Evolutionary conservation across 2,888 invertebrate species (phyloP), one percentile per base, ranked within the genome.

Genomic region (Rotaria macrura): DNA sequence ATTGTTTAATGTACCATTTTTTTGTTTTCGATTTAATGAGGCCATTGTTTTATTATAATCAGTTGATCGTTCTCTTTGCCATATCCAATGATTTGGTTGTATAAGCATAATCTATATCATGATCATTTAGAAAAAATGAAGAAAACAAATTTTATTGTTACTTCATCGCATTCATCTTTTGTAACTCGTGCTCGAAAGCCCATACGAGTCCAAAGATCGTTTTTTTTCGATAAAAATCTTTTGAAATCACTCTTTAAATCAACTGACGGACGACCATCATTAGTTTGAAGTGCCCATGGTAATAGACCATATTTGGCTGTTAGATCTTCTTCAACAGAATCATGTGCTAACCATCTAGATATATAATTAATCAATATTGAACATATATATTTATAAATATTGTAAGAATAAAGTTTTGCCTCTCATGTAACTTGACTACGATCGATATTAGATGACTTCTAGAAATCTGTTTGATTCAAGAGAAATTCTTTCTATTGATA

Each of bases 81-180:
- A 79, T n/a, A 79, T 25, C 79, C 79, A 79, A 79, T 79, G 79
- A n/a, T 79, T 40, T 25, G 79, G 79, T n/a, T 43, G 79, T n/a
- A 79, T n/a, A 40, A 79, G 43, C 25, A 79, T 79, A 14, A 79
- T 25, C 79, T 79, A n/a, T 43, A 20, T 23, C 4, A 54, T 52
- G 23, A 14, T 47, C 23, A 23, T 52, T 52, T 6, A 52, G 23
- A 23, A 23, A 1, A 52, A 52, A 23, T 23, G 20, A 6, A 20
- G 5, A 52, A 52, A 0, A 52, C 0, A 23, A 52, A 7, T 5
- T n/a, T 17, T 12, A 14, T 65, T 29, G 5, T 65, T 79, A 79
- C 79, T 79, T 79, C 79, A 79, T 79, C 79, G 43, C 79, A 79
- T 79, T 79, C 79, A 43, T 79, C 79, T 79, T 79, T 43, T 12